A percentile compares a stretch with the other conserved stretches of the same genome.
These are phyloP conservation scores for Triplophysa bombifrons DNA, from an alignment of 2,797 vertebrate species.

Conservation along the genomic window DNA sequence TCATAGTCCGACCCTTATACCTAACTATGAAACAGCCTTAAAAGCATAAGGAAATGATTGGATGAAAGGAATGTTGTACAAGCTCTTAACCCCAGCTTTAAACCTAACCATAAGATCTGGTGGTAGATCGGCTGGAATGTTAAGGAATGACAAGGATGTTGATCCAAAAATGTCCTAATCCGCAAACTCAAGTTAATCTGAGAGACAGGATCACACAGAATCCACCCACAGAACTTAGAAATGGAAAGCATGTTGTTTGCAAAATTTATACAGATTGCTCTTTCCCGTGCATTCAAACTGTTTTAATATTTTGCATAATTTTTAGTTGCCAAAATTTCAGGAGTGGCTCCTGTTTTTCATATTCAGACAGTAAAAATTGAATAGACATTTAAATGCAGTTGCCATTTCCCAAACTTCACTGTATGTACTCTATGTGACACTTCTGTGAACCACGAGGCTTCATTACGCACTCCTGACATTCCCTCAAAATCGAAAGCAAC, in stretches of 20 bases:
- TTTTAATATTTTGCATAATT: constrained; percentile 3
- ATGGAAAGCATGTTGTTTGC: constrained; percentile 3
- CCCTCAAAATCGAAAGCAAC: constrained; percentile 31
- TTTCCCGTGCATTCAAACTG: neutral
- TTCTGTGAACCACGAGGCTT: neutral
- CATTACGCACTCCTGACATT: constrained; percentile 7
- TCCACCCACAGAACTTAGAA: constrained; percentile 15
- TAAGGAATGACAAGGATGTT: constrained; percentile 12
- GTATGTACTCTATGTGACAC: neutral
- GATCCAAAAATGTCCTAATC: constrained; percentile 13
- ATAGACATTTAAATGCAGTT: neutral
- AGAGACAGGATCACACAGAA: constrained; percentile 42
- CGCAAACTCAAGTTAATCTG: constrained; percentile 27
- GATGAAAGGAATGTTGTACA: constrained; percentile 8
- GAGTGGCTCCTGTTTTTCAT: neutral
- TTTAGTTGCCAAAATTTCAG: neutral
- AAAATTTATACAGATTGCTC: neutral
- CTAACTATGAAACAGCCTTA: neutral
- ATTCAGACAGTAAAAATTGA: neutral
- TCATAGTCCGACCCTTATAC: neutral
- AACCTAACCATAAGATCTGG: constrained; percentile 11
- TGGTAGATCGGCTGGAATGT: constrained; percentile 28
- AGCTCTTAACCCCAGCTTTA: neutral
- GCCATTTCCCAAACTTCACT: neutral
- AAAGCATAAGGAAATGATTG: neutral